Conservation (phyloP, 1,140 invertebrate genomes). For the Drosophila nannoptera region DNA sequence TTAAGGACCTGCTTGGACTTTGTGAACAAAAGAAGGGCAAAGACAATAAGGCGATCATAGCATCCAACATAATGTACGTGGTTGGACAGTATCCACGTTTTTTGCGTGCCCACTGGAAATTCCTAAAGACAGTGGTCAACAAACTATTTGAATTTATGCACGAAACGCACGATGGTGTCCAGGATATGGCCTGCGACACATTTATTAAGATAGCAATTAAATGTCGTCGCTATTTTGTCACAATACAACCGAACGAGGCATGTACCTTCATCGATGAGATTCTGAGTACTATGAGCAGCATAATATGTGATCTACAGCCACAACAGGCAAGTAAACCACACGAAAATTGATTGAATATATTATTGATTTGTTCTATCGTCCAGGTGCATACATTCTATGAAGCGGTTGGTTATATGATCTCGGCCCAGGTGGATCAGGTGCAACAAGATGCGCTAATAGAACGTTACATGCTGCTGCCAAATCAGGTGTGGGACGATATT, state of each 20-base stretch:
- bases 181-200: slow-evolving; percentile 99
- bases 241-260: slow-evolving; percentile 96
- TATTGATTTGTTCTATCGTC: not conserved
- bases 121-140: slow-evolving; percentile 99
- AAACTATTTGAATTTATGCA: slow-evolving; percentile 99
- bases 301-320: slow-evolving; percentile 99
- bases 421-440: slow-evolving; percentile 93
- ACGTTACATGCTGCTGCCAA: slow-evolving; percentile 98
- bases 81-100: slow-evolving; percentile 99
- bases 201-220: slow-evolving; percentile 99
- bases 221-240: slow-evolving; percentile 98
- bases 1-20: slow-evolving; percentile 97
- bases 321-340: slow-evolving; percentile 87
- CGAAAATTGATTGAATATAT: not conserved
- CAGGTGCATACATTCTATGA: slow-evolving; percentile 99
- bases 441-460: slow-evolving; percentile 96
- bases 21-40: slow-evolving; percentile 99
- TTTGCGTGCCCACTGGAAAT: slow-evolving; percentile 99
- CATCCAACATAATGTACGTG: slow-evolving; percentile 99
- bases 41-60: slow-evolving; percentile 99
- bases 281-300: slow-evolving; percentile 95
- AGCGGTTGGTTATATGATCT: slow-evolving; percentile 99
- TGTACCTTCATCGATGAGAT: slow-evolving; percentile 99
- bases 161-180: slow-evolving; percentile 99
- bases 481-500: slow-evolving; percentile 99